Conservation (phyloP, 2,888 invertebrate genomes). For the Cynaeus angustus region DNA sequence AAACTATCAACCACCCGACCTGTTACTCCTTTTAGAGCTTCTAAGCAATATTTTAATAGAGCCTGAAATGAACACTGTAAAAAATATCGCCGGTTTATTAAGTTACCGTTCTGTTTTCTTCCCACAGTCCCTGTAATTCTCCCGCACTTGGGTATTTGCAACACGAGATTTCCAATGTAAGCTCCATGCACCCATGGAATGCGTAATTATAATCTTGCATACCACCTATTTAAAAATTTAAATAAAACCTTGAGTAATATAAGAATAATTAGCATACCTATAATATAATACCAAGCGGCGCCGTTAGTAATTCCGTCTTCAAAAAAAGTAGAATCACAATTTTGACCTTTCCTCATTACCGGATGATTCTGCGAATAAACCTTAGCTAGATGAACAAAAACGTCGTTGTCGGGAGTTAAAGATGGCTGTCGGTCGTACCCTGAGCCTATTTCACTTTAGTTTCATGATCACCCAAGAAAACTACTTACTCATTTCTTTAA, state of each 20-base stretch:
- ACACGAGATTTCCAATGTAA: constrained; percentile 80
- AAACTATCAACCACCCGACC: constrained; percentile 74
- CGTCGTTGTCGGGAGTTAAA: constrained; percentile 79
- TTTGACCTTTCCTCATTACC: constrained; percentile 74
- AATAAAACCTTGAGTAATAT: constrained; percentile 28
- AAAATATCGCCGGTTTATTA: background rate
- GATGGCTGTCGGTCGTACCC: constrained; percentile 65
- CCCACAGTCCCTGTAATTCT: constrained; percentile 75
- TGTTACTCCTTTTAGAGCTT: constrained; percentile 76
- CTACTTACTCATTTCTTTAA: constrained; percentile 67
- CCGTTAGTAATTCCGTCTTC: constrained; percentile 80
- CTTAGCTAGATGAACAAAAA: constrained; percentile 75
- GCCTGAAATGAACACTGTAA: constrained; percentile 62
- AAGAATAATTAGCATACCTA: constrained; percentile 69
- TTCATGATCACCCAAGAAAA: background rate
- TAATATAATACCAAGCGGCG: constrained; percentile 77
- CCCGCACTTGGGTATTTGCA: constrained; percentile 77
- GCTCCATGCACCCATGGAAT: constrained; percentile 78
- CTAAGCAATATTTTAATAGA: constrained; percentile 73
- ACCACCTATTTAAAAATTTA: constrained; percentile 66
- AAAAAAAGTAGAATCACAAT: constrained; percentile 70
- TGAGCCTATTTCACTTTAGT: constrained; percentile 50
- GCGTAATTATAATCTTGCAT: constrained; percentile 84
- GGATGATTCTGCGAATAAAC: constrained; percentile 76
- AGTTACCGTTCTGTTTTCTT: constrained; percentile 74